Conservation (phyloP, 2,797 vertebrate species). For the Loriculus beryllinus region DNA sequence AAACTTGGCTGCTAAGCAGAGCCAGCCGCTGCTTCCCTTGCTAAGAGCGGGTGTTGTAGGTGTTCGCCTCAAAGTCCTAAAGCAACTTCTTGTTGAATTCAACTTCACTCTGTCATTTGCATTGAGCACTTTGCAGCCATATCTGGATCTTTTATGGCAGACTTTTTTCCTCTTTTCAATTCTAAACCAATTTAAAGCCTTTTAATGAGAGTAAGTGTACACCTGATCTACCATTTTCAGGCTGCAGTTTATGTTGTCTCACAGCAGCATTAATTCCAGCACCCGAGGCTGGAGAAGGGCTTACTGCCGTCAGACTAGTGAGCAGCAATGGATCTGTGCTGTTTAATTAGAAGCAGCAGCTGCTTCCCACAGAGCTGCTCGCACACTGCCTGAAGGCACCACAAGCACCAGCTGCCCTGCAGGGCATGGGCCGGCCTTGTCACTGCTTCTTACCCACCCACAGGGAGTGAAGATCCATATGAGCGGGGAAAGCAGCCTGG, state of each 20-base stretch:
- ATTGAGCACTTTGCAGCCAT: not conserved
- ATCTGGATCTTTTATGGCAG: not conserved
- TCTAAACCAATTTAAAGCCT: not conserved
- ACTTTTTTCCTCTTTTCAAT: not conserved
- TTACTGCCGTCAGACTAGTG: not conserved
- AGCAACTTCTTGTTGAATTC: not conserved
- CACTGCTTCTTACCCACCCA: accelerated
- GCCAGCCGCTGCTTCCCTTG: not conserved
- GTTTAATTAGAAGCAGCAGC: not conserved
- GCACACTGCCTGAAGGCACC: not conserved
- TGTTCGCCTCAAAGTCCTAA: not conserved
- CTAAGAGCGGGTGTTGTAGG: not conserved
- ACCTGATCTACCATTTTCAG: not conserved
- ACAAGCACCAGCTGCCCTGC: accelerated
- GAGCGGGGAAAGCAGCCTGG: not conserved
- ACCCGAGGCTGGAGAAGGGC: not conserved
- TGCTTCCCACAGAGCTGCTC: not conserved
- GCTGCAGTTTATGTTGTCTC: not conserved
- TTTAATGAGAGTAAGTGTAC: not conserved
- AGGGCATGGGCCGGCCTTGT: accelerated
- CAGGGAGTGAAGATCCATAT: accelerated
- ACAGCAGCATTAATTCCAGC: not conserved
- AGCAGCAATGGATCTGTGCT: not conserved
- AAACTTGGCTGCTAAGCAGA: not conserved
- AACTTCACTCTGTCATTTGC: not conserved